phyloP scores from a whole-genome alignment of 64 coral and sea anemone species.

The Pachyseris speciosa region DNA sequence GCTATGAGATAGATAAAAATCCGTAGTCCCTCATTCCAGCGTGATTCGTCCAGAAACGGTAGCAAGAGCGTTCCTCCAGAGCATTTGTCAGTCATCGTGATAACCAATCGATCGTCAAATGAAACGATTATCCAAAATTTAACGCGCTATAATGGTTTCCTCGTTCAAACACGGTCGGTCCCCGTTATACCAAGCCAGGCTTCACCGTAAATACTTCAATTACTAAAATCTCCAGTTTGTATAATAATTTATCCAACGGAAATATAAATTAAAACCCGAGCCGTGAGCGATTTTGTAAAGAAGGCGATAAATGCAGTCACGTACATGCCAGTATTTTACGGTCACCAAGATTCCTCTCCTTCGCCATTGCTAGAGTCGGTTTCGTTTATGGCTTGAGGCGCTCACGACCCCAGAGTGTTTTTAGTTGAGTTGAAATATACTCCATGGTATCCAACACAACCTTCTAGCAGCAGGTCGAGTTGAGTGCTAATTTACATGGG shows the following conservation, averaged over 20 bases:
- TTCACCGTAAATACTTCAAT: neutral
- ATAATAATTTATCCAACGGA: conserved; percentile 7
- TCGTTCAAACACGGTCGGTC: neutral
- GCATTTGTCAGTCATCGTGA: conserved; percentile 56
- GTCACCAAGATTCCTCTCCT: neutral
- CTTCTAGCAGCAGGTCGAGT: neutral
- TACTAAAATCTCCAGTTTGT: conserved; percentile 13
- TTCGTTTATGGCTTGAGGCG: neutral
- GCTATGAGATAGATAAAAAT: conserved; percentile 84
- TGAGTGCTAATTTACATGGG: neutral
- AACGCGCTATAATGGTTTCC: neutral
- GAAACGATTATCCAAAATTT: neutral
- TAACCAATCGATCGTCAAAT: neutral
- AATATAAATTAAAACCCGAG: conserved; percentile 7
- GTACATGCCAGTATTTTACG: neutral
- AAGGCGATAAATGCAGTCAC: neutral
- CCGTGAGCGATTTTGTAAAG: neutral
- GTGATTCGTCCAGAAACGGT: conserved; percentile 89
- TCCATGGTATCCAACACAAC: neutral
- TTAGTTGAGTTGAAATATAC: neutral
- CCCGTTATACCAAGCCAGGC: neutral
- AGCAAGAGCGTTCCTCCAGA: conserved; percentile 82
- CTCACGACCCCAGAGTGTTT: neutral
- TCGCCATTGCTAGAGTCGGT: neutral
- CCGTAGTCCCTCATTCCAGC: conserved; percentile 76